Conservation (phyloP, 1,140 invertebrate genomes). For the Zaprionus kolodkinae region DNA sequence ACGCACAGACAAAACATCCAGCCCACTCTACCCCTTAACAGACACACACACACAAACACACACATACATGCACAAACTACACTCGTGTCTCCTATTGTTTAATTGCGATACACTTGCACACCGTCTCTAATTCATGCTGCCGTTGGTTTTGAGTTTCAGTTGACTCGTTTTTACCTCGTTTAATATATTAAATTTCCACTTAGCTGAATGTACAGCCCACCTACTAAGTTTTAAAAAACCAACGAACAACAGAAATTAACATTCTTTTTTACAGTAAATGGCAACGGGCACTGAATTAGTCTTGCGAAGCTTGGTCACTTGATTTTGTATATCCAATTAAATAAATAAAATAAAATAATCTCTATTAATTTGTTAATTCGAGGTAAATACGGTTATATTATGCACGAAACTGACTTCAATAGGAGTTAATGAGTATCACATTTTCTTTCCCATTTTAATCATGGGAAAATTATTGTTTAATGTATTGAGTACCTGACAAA, state of each 20-base stretch:
- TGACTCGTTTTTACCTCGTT: conserved; percentile 68
- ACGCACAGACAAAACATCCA: conserved; percentile 44
- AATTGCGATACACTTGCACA: conserved; percentile 49
- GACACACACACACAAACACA: conserved; percentile 10
- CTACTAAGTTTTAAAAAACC: not conserved
- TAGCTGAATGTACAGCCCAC: conserved; percentile 34
- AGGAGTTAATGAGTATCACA: not conserved
- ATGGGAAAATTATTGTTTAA: not conserved
- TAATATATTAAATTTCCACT: conserved; percentile 64
- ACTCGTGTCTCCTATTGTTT: conserved; percentile 64
- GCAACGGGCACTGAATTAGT: not conserved
- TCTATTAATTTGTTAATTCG: not conserved
- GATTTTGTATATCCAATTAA: not conserved
- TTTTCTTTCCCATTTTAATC: not conserved
- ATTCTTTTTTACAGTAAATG: conserved; percentile 1
- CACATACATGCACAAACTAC: conserved; percentile 9
- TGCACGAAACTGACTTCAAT: not conserved
- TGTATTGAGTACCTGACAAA: not conserved
- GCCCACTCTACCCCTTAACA: conserved; percentile 5
- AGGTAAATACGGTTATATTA: no score
- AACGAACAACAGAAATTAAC: conserved; percentile 5
- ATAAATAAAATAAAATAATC: not conserved
- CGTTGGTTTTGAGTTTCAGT: conserved; percentile 64
- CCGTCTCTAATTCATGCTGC: conserved; percentile 38
- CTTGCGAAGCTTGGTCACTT: not conserved